These are phyloP conservation scores for Tauraco erythrolophus DNA, from an alignment of 2,113 vertebrate genomes.

Conservation along the genomic window DNA sequence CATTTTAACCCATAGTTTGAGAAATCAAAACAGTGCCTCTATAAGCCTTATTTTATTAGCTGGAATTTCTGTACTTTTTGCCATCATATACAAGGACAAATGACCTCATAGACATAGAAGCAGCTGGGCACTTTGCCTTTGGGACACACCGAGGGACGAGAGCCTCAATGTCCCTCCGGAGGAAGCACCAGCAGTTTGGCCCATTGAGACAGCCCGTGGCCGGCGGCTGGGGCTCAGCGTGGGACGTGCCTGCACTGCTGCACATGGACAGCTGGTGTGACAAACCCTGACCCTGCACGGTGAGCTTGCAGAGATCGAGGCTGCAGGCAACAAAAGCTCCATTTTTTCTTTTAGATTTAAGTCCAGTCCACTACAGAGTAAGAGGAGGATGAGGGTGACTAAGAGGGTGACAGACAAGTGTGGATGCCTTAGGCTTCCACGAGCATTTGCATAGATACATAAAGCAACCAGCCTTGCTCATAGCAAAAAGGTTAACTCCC, in stretches of 20 bases:
- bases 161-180: rapidly evolving
- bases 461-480: not conserved
- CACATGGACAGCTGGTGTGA: rapidly evolving
- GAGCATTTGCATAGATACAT: not conserved
- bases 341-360: not conserved
- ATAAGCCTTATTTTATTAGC: not conserved
- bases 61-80: not conserved
- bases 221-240: not conserved
- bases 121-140: not conserved
- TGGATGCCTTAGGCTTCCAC: not conserved
- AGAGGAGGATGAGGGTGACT: not conserved
- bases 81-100: not conserved
- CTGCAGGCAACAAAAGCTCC: not conserved
- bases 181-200: not conserved
- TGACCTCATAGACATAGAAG: rapidly evolving
- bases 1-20: not conserved
- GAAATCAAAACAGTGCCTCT: not conserved
- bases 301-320: not conserved
- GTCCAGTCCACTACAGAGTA: not conserved
- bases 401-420: not conserved
- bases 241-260: not conserved
- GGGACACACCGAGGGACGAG: not conserved
- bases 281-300: rapidly evolving
- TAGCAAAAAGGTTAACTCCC: not conserved
- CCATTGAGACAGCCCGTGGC: rapidly evolving